Evolutionary conservation across 1,140 invertebrate genomes (phyloP), one percentile per base, ranked within the genome.

Genomic region (Diabrotica undecimpunctata): DNA sequence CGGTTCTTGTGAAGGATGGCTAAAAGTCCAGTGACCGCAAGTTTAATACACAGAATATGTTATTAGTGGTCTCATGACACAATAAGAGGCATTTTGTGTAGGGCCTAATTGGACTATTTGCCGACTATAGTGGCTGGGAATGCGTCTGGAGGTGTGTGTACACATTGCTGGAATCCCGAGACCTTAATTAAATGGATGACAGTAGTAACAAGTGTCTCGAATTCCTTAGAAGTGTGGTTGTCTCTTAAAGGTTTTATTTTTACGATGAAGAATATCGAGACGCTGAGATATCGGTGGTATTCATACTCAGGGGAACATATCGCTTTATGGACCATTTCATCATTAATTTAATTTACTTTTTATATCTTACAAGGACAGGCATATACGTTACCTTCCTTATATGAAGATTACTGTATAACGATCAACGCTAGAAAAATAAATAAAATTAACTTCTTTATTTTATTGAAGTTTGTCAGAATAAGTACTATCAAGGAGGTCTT

Each of bases 1-100:
- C 50, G 56, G 37, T 52, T 65, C 46, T 65, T 61, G 46, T 61
- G 63, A 68, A 64, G 66, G 64, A 65, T 65, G 36, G 66, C 66
- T 46, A 61, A 53, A 68, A 60, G 67, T 65, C 67, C 67, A 66
- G 52, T 68, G 67, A 68, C 67, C 64, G 67, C 67, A 56, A n/a
- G 35, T 53, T 68, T 65, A 68, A 65, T 63, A 61, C 63, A 63
- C 56, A 14, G 64, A 65, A 68, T 68, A 62, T 68, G 54, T 68
- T 61, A 68, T 68, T 65, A 65, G 67, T 54, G 54, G 46, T 63
- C 55, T 59, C 54, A 57, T 36, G 63, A 62, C 63, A 60, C 67
- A 62, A 50, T 65, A 54, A 62, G 41, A 56, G 66, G 50, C 52
- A 57, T 62, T 62, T 62, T 62, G 61, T 62, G 61, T 62, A 60